A percentile compares a stretch with the other conserved stretches of the same genome.
Conservation (phyloP, 2,113 vertebrate genomes). For the Apodemus sylvaticus region DNA sequence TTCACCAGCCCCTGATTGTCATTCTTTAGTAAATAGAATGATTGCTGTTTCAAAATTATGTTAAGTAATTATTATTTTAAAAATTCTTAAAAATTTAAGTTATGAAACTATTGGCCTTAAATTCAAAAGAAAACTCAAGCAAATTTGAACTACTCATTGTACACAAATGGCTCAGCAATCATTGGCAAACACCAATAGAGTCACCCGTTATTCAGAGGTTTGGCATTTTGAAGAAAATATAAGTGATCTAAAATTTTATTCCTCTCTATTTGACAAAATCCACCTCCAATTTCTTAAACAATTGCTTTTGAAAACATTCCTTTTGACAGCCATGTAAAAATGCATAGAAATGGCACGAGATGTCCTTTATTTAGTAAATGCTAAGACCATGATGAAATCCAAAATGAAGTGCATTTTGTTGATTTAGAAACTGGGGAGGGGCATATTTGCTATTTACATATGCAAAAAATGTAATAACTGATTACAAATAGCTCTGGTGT, state of each 20-base stretch:
- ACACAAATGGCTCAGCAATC: not conserved
- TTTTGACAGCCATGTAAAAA: not conserved
- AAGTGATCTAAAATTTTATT: not conserved
- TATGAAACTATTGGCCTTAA: not conserved
- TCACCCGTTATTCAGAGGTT: not conserved
- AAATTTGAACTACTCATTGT: not conserved
- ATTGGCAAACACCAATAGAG: not conserved
- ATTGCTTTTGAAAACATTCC: not conserved
- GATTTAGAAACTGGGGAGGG: not conserved
- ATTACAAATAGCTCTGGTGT: not conserved
- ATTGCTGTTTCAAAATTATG: not conserved
- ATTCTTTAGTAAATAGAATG: not conserved
- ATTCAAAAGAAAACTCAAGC: not conserved
- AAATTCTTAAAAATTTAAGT: not conserved
- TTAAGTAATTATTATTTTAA: not conserved
- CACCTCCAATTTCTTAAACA: not conserved
- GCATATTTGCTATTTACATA: not conserved
- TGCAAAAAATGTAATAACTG: not conserved
- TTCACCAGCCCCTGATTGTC: not conserved
- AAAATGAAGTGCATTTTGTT: not conserved
- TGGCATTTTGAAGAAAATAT: constrained; percentile 14
- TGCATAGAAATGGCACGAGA: not conserved
- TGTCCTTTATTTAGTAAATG: not conserved
- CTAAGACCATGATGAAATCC: not conserved
- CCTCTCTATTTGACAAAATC: not conserved